Base-by-base conservation (phyloP, 2,888 invertebrate species). In the Ophion slaviceki region DNA sequence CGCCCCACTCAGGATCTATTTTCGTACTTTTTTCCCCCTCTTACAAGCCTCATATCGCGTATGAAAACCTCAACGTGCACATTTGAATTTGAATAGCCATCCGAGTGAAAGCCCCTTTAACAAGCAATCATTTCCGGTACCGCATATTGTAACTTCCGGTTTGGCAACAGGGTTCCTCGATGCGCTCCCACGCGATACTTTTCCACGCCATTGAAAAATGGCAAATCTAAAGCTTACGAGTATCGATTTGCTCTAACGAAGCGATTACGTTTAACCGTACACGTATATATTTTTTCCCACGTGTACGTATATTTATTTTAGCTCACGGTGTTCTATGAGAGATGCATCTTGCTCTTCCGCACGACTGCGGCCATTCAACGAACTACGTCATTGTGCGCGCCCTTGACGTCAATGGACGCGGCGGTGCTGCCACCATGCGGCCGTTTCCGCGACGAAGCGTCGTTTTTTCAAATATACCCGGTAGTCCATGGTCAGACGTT, bases 231-330 rank as follows among this genome's bases (percentile, higher is more conserved):
- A 17, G 20, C 10, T 24, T 6, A 20, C 32, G 7, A 57, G 7
- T 85, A 82, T 82, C 71, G 78, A 85, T 80, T 71, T 24, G 57
- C 53, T n/a, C 68, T 40, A 14, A 68, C 32, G 68, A 40, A 14
- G n/a, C 91, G 90, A 92, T 92, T 79, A 90, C 91, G 11, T 91
- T 92, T 70, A 91, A 92, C 67, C 53, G 76, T 76, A 77, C 40
- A 66, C 32, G n/a, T 68, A 62, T 57, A 67, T 71, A 53, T 71
- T 72, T 67, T 72, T 72, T 72, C 17, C 2, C 7, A 45, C 10
- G 68, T 80, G 11, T 45, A 53, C 17, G 53, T 17, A 66, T 83
- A 70, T 70, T 75, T 75, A 80, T 82, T 86, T 78, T 83, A 83
- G 80, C 78, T 75, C 68, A 45, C 14, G 36, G 36, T 11, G 40